Percentiles rank a stretch among this genome's conserved stretches.
phyloP scores from a whole-genome alignment of 2,113 vertebrate genomes.

The Desmodus rotundus region DNA sequence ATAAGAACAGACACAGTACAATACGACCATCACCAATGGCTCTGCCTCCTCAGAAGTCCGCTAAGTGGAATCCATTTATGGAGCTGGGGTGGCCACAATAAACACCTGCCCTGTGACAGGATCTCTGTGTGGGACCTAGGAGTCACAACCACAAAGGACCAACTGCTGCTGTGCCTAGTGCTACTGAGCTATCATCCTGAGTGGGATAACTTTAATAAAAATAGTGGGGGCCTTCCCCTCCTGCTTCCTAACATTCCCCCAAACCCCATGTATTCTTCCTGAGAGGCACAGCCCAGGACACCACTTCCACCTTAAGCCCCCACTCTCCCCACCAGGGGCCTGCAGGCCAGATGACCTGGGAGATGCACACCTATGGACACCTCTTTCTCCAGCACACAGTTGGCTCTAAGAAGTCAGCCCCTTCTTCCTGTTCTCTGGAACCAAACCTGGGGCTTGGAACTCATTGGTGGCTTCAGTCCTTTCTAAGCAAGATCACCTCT shows the following conservation, averaged over 20 bases:
- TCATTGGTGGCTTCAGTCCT: background rate
- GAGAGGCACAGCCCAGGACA: background rate
- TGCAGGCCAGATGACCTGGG: background rate
- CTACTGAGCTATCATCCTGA: background rate
- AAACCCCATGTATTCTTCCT: background rate
- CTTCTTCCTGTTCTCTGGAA: background rate
- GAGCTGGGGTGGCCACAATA: background rate
- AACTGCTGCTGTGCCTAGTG: background rate
- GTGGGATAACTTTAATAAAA: background rate
- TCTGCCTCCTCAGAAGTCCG: background rate
- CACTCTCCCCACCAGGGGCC: background rate
- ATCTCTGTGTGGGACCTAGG: background rate
- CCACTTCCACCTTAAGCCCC: background rate
- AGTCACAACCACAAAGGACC: background rate
- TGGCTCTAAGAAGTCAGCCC: background rate
- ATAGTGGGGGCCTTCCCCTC: background rate
- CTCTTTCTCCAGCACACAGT: background rate
- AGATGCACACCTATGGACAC: accelerated
- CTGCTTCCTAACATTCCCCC: background rate
- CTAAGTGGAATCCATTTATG: background rate
- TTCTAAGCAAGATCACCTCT: background rate
- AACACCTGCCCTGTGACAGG: background rate
- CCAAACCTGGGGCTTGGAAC: background rate
- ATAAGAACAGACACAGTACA: conserved; percentile 29
- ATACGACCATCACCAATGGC: background rate